These are phyloP conservation scores for Zapus hudsonius DNA, from an alignment of 2,113 vertebrate species.

Conservation along the genomic window DNA sequence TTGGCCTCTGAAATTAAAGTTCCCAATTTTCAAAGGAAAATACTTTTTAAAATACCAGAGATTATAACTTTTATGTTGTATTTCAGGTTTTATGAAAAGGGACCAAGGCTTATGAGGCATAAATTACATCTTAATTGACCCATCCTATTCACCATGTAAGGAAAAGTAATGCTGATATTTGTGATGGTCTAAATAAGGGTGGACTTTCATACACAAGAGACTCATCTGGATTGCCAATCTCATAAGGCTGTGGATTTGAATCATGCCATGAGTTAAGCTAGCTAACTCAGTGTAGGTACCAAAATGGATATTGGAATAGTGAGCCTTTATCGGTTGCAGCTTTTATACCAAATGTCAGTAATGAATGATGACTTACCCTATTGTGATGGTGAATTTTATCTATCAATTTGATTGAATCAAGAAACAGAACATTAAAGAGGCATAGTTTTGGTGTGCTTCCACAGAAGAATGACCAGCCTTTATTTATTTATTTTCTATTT, in stretches of 20 bases:
- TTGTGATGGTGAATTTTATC: no score
- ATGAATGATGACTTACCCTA: neutral
- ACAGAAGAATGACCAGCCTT: no score
- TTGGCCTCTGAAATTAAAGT: neutral
- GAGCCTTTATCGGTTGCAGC: neutral
- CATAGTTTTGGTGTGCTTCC: no score
- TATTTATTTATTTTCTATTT: no score
- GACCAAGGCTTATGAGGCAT: neutral
- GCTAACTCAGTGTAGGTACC: neutral
- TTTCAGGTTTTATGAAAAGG: neutral
- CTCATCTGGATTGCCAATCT: neutral
- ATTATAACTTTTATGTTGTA: neutral
- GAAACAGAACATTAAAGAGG: no score
- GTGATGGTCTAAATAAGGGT: neutral
- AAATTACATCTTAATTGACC: neutral
- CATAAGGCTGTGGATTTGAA: neutral
- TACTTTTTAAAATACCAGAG: neutral
- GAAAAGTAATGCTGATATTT: neutral
- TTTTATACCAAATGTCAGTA: neutral
- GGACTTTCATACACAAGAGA: neutral
- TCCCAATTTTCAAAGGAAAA: neutral
- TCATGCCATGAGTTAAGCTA: neutral
- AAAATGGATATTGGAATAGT: neutral
- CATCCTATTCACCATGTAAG: neutral
- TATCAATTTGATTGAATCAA: no score